Evolutionary conservation across 2,797 vertebrate species (phyloP).

Genomic region (Epinephelus malabaricus): DNA sequence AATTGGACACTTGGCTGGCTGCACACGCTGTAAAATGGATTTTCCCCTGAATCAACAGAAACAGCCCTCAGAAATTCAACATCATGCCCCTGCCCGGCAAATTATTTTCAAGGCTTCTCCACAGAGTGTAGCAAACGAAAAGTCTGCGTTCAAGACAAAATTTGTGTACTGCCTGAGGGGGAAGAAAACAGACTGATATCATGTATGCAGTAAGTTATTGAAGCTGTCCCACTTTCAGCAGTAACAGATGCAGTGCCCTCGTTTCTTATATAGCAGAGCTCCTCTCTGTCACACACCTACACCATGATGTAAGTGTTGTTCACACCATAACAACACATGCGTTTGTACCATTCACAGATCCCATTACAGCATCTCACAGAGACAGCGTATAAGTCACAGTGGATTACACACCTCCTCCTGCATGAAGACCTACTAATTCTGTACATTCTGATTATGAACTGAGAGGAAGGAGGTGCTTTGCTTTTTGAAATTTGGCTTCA

Average conservation of each 20-base stretch:
- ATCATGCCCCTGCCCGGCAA: conserved; percentile 41
- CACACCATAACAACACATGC: conserved; percentile 70
- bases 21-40: conserved; percentile 75
- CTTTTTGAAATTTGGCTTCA: conserved; percentile 18
- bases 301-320: conserved; percentile 80
- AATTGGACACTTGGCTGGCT: conserved; percentile 79
- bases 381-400: conserved; percentile 61
- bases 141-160: conserved; percentile 34
- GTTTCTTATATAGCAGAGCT: conserved; percentile 54
- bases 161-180: conserved; percentile 22
- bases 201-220: conserved; percentile 30
- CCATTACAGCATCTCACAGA: conserved; percentile 49
- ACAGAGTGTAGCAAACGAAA: conserved; percentile 11
- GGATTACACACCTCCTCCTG: conserved; percentile 49
- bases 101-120: conserved; percentile 51
- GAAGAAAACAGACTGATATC: conserved; percentile 18
- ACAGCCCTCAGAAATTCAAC: conserved; percentile 61
- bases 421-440: conserved; percentile 40
- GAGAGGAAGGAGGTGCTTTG: conserved; percentile 37
- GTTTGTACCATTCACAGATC: conserved; percentile 72
- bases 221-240: conserved; percentile 61
- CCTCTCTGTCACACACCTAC: conserved; percentile 75
- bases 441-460: conserved; percentile 29
- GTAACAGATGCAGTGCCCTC: conserved; percentile 65
- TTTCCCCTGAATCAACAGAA: conserved; percentile 81